A percentile compares a stretch with the other conserved stretches of the same genome.
Conservation (phyloP, 2,797 vertebrate genomes). For the Gobio occitaniae region DNA sequence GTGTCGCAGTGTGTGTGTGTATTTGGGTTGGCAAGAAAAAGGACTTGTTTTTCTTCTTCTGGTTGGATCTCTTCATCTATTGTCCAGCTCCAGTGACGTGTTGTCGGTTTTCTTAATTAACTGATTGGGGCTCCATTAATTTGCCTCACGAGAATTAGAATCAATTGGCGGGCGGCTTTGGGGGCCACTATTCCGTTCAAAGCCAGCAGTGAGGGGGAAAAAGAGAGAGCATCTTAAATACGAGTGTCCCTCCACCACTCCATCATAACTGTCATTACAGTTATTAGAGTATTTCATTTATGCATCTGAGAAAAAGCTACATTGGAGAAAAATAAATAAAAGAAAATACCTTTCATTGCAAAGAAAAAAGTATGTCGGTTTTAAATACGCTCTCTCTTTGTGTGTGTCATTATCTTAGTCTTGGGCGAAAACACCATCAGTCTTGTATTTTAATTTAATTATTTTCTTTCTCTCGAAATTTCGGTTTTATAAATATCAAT, state of each 20-base stretch:
- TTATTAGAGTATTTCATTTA: neutral
- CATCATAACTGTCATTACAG: neutral
- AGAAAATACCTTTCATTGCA: neutral
- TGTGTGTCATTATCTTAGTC: neutral
- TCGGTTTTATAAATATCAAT: neutral
- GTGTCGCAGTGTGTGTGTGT: slow-evolving; percentile 17
- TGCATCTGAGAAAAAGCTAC: neutral
- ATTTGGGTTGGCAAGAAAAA: neutral
- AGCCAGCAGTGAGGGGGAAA: neutral
- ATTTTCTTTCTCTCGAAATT: neutral
- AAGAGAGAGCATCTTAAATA: slow-evolving; percentile 21
- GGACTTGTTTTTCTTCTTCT: neutral
- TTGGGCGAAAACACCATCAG: neutral
- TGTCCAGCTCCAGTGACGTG: slow-evolving; percentile 62
- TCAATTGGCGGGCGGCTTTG: slow-evolving; percentile 80
- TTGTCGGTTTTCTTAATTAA: slow-evolving; percentile 87
- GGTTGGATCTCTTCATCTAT: slow-evolving; percentile 26
- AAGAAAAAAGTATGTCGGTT: neutral
- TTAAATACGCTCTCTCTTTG: neutral
- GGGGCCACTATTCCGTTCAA: slow-evolving; percentile 71
- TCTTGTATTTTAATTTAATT: neutral
- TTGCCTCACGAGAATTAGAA: slow-evolving; percentile 85
- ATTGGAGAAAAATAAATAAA: neutral
- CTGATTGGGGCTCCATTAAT: slow-evolving; percentile 88
- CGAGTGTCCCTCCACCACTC: neutral